Evolutionary conservation across 2,113 vertebrate genomes (phyloP).

Genomic region (Melanerpes formicivorus): DNA sequence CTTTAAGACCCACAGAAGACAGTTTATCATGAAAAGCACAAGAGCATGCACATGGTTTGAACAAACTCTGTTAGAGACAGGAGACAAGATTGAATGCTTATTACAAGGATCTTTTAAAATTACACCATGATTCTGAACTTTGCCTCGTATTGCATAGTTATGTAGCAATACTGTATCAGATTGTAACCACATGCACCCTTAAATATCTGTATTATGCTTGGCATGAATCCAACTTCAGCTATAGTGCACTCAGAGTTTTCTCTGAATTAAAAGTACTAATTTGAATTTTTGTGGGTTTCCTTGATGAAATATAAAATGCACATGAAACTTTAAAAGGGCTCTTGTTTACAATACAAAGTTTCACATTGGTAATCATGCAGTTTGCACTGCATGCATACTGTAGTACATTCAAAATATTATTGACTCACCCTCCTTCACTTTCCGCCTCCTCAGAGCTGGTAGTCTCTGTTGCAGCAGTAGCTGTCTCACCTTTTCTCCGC

Average conservation of each 20-base stretch:
- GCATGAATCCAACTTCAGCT: not conserved
- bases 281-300: not conserved
- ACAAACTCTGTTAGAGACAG: not conserved
- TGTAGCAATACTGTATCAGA: slow-evolving; percentile 9
- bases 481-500: slow-evolving; percentile 75
- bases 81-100: not conserved
- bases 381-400: not conserved
- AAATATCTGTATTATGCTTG: not conserved
- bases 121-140: not conserved
- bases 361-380: not conserved
- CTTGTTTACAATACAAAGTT: not conserved
- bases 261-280: not conserved
- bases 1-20: not conserved
- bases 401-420: not conserved
- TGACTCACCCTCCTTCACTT: slow-evolving; percentile 95
- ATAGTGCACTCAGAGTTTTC: not conserved
- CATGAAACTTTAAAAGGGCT: not conserved
- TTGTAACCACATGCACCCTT: not conserved
- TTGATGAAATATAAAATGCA: not conserved
- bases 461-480: slow-evolving; percentile 65
- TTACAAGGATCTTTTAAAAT: not conserved
- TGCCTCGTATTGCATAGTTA: not conserved
- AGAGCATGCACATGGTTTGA: not conserved
- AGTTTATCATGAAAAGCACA: not conserved
- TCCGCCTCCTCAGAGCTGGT: slow-evolving; percentile 94